These are phyloP conservation scores for Phataginus tricuspis DNA, from an alignment of 2,797 vertebrate species.

Conservation along the genomic window DNA sequence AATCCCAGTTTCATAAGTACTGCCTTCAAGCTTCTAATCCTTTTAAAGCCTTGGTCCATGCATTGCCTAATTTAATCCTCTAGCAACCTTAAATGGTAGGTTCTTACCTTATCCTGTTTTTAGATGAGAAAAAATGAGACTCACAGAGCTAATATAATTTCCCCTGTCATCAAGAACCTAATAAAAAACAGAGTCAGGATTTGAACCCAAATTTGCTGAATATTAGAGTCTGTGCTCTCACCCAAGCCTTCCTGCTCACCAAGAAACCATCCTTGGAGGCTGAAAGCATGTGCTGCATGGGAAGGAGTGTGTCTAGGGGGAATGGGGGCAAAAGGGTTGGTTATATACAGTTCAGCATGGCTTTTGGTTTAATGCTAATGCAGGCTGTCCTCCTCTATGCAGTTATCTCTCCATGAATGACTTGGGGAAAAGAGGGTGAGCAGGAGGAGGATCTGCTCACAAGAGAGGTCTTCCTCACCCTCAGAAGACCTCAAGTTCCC, in stretches of 20 bases:
- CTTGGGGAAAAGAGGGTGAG: background rate
- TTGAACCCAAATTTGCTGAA: background rate
- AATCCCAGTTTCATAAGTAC: background rate
- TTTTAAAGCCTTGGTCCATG: background rate
- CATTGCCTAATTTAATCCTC: background rate
- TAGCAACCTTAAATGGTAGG: background rate
- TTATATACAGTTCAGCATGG: background rate
- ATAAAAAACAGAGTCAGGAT: background rate
- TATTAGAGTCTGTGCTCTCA: background rate
- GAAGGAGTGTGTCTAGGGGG: no score
- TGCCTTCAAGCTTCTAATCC: constrained; percentile 5
- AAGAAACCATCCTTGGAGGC: background rate
- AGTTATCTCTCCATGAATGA: background rate
- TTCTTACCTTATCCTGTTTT: background rate
- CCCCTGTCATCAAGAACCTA: background rate
- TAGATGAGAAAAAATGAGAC: background rate
- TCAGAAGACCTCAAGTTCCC: background rate
- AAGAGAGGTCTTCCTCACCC: background rate
- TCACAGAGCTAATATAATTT: background rate
- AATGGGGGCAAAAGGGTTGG: fast-evolving
- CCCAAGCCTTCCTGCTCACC: background rate
- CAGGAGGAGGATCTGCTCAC: background rate
- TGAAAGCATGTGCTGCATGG: background rate
- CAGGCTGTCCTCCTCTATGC: background rate
- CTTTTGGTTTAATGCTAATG: background rate